phyloP scores from a whole-genome alignment of 2,888 invertebrate species.

The Hipparchia semele region DNA sequence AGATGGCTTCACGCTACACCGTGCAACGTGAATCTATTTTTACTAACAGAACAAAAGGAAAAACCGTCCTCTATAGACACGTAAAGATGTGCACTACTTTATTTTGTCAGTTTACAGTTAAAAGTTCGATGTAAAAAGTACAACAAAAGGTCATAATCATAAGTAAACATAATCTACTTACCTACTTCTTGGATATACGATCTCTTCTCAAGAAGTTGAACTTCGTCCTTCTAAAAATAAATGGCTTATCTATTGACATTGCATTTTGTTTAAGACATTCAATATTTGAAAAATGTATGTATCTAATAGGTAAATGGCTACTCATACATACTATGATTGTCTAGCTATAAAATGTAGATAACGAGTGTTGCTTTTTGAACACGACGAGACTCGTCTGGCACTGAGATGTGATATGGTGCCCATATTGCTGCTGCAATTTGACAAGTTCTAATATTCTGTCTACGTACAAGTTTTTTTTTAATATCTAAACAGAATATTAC shows the following conservation, averaged over 20 bases:
- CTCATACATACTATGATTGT: conserved; percentile 15
- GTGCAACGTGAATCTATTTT: not conserved
- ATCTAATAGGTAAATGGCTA: conserved; percentile 8
- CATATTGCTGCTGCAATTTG: conserved; percentile 1
- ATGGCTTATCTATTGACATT: conserved; percentile 23
- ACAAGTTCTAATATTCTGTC: conserved; percentile 10
- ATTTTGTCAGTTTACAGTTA: conserved; percentile 5
- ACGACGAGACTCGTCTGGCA: conserved; percentile 23
- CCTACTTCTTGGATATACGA: conserved; percentile 19
- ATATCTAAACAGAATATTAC: conserved; percentile 21
- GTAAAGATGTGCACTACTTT: not conserved
- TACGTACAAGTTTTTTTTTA: conserved; percentile 4
- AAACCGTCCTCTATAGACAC: not conserved
- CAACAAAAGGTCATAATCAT: not conserved
- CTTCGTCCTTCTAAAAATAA: conserved; percentile 35
- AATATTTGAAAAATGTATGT: conserved; percentile 26
- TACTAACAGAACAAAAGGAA: not conserved
- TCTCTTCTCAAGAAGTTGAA: conserved; percentile 28
- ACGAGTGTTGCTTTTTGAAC: conserved; percentile 33
- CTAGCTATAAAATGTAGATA: conserved; percentile 30
- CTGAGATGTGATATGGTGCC: conserved; percentile 38
- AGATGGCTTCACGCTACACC: not conserved
- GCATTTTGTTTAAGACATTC: conserved; percentile 28
- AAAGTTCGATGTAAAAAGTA: not conserved
- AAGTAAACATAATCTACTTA: too few species aligned